Percentiles rank a stretch among this genome's conserved stretches.
Conservation (phyloP, 2,797 vertebrate species). For the Florisuga fusca region DNA sequence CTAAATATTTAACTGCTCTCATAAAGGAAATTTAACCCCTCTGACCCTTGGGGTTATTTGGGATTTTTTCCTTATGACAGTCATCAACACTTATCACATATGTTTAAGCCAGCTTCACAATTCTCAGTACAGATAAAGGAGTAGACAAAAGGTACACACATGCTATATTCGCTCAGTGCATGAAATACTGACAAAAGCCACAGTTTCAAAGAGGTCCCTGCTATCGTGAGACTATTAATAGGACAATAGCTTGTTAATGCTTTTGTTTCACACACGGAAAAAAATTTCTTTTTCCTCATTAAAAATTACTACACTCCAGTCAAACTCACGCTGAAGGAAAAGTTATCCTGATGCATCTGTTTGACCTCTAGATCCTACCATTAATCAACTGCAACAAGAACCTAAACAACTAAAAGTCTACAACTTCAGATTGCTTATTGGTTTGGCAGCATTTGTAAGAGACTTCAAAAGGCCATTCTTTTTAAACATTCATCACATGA, state of each 20-base stretch:
- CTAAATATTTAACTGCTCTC: not conserved
- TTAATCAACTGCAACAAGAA: not conserved
- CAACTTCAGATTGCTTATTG: not conserved
- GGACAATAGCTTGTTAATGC: not conserved
- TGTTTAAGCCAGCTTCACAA: not conserved
- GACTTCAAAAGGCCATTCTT: not conserved
- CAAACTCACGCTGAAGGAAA: not conserved
- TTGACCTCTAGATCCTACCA: not conserved
- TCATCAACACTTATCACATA: not conserved
- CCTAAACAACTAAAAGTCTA: not conserved
- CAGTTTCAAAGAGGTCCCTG: not conserved
- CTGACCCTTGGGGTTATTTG: not conserved
- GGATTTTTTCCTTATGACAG: not conserved
- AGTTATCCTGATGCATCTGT: not conserved
- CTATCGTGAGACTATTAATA: not conserved
- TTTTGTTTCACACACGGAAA: not conserved
- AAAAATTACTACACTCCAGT: not conserved
- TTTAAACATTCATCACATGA: not conserved
- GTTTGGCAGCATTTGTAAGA: not conserved
- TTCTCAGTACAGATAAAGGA: not conserved
- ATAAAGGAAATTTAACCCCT: too few relatives aligned
- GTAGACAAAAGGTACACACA: not conserved
- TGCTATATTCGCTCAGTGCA: not conserved
- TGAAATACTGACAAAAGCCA: not conserved
- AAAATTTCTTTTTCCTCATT: not conserved